Evolutionary conservation across 2,888 invertebrate species (phyloP).

Genomic region (Acrobasis repandana): DNA sequence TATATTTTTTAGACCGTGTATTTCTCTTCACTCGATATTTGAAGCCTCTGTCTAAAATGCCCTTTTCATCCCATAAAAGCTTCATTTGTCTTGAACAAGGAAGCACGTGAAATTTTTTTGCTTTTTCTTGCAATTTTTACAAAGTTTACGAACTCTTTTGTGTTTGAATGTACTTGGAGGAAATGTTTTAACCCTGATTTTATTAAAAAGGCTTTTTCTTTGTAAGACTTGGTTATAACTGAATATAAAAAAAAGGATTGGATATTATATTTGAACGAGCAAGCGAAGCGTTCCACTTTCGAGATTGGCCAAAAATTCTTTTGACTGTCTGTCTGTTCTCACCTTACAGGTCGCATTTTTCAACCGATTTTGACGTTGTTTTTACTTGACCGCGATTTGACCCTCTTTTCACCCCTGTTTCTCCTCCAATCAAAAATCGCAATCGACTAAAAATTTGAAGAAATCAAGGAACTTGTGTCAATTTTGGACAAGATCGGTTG

Average conservation of each 20-base stretch:
- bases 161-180: background rate
- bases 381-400: too few species aligned
- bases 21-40: background rate
- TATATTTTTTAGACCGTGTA: too few species aligned
- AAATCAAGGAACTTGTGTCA: too few species aligned
- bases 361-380: too few species aligned
- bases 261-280: background rate
- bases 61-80: constrained; percentile 36
- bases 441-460: too few species aligned
- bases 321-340: too few species aligned
- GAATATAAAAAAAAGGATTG: background rate
- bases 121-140: constrained; percentile 20
- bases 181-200: background rate
- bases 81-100: constrained; percentile 34
- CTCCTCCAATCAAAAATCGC: too few species aligned
- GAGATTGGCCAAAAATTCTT: too few species aligned
- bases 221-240: background rate
- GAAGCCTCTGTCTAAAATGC: constrained; percentile 25
- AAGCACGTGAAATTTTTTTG: constrained; percentile 28
- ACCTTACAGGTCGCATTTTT: too few species aligned
- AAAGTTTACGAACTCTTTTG: constrained; percentile 4
- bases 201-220: background rate
- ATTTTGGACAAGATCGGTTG: too few species aligned
- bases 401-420: too few species aligned
- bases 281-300: too few species aligned